phyloP scores from a whole-genome alignment of 2,113 vertebrate species.

The Lonchura striata region DNA sequence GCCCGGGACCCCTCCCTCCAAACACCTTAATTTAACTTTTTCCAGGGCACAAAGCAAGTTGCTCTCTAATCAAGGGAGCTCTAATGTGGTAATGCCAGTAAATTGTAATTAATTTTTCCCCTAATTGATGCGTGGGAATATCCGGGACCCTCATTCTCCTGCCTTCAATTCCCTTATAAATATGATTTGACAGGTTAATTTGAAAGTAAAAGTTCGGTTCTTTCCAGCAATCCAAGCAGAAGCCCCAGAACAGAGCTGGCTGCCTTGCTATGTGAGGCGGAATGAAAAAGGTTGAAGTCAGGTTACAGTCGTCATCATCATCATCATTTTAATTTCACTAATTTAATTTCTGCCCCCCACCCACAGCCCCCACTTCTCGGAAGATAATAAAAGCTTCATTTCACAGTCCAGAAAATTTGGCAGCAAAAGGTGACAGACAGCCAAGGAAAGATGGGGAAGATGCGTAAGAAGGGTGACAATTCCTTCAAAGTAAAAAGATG shows the following conservation, averaged over 20 bases:
- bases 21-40: slow-evolving; percentile 23
- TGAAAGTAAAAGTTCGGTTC: slow-evolving; percentile 75
- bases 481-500: not conserved
- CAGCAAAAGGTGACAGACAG: slow-evolving; percentile 30
- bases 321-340: slow-evolving; percentile 62
- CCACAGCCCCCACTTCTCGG: not conserved
- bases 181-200: slow-evolving; percentile 80
- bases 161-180: slow-evolving; percentile 71
- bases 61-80: slow-evolving; percentile 51
- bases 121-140: slow-evolving; percentile 77
- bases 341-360: slow-evolving; percentile 42
- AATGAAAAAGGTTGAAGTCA: slow-evolving; percentile 74
- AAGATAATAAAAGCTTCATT: slow-evolving; percentile 72
- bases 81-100: slow-evolving; percentile 65
- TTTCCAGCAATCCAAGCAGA: slow-evolving; percentile 71
- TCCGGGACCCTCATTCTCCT: slow-evolving; percentile 71
- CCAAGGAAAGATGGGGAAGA: slow-evolving; percentile 36
- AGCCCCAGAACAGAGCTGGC: slow-evolving; percentile 58
- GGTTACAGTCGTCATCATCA: slow-evolving; percentile 61
- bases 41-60: not conserved
- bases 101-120: slow-evolving; percentile 78
- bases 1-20: not conserved
- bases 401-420: slow-evolving; percentile 56
- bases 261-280: slow-evolving; percentile 57
- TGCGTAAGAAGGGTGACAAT: not conserved